Evolutionary conservation across 2,113 vertebrate genomes (phyloP).

Genomic region (Equus przewalskii): DNA sequence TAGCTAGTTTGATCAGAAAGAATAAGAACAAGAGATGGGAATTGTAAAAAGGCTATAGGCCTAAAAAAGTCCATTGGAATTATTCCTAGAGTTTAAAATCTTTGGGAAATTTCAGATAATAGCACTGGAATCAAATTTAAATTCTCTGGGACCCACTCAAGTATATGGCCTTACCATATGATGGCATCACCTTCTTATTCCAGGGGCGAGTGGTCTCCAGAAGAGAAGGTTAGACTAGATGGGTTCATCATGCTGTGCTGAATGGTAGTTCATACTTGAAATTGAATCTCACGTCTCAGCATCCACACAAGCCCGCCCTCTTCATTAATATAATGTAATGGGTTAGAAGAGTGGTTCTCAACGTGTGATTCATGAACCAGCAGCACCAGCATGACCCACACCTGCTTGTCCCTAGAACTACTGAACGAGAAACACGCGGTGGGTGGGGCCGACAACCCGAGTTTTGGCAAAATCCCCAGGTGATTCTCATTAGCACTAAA

Average conservation of each 20-base stretch:
- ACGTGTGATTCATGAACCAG: neutral
- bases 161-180: neutral
- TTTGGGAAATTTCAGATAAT: neutral
- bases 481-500: neutral
- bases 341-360: neutral
- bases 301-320: neutral
- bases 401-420: neutral
- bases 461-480: neutral
- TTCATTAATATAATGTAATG: neutral
- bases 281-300: neutral
- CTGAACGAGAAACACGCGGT: neutral
- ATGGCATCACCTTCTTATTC: neutral
- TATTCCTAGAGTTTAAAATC: neutral
- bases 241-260: neutral
- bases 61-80: neutral
- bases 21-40: neutral
- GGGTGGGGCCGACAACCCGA: fast-evolving
- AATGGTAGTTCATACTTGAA: neutral
- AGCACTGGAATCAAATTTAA: neutral
- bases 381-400: neutral
- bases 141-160: neutral
- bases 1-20: neutral
- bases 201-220: neutral
- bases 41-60: neutral
- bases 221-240: neutral